These are phyloP conservation scores for Porphyrio hochstetteri DNA, from an alignment of 2,113 vertebrate genomes.

Conservation along the genomic window DNA sequence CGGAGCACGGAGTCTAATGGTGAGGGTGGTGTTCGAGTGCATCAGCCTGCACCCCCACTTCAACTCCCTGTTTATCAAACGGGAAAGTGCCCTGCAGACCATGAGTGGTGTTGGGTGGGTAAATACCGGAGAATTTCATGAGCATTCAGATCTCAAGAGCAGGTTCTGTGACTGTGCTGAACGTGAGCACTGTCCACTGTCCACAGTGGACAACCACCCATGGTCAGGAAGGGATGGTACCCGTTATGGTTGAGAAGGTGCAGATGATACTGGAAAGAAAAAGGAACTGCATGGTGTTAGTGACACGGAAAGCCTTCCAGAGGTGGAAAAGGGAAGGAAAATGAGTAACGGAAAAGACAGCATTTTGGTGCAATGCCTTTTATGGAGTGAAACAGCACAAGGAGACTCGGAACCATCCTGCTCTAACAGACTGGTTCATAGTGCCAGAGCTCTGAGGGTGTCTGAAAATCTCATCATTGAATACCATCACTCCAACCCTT, in stretches of 20 bases:
- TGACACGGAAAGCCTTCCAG: background rate
- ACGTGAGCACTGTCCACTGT: rapidly evolving
- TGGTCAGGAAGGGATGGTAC: too few relatives aligned
- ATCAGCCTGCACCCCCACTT: rapidly evolving
- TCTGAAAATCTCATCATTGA: background rate
- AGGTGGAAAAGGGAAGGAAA: background rate
- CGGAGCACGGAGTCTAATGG: background rate
- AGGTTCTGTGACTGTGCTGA: background rate
- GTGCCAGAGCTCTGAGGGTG: background rate
- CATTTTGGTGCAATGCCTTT: background rate
- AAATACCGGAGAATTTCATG: rapidly evolving
- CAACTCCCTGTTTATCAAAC: too few relatives aligned
- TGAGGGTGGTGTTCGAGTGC: background rate
- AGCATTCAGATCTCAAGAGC: background rate
- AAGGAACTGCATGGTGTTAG: rapidly evolving
- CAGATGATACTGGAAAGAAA: background rate
- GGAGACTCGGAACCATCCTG: background rate
- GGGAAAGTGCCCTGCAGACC: background rate
- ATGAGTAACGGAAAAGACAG: background rate
- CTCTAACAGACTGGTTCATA: background rate
- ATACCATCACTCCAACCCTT: background rate
- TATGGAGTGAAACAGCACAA: background rate
- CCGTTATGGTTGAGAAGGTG: rapidly evolving
- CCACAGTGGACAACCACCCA: rapidly evolving
- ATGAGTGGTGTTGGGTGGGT: rapidly evolving